Conservation (phyloP, 2,113 vertebrate species). For the Ranitomeya imitator region DNA sequence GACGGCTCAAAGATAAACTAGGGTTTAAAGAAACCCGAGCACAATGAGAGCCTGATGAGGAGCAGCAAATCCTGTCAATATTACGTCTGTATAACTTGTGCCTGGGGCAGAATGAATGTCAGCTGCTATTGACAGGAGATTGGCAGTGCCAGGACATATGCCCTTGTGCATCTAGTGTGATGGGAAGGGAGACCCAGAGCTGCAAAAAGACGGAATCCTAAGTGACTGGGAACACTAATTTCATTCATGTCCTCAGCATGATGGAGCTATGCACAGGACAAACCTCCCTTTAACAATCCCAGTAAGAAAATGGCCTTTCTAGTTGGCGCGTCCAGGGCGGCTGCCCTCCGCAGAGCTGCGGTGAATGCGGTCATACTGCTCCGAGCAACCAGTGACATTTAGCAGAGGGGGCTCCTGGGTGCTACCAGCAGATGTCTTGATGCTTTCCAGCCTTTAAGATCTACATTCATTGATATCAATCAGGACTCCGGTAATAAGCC, state of each 20-base stretch:
- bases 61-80: background rate
- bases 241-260: slow-evolving; percentile 34
- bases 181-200: slow-evolving; percentile 15
- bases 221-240: slow-evolving; percentile 13
- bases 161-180: slow-evolving; percentile 1
- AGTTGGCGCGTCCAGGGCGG: background rate
- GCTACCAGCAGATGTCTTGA: slow-evolving; percentile 6
- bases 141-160: slow-evolving; percentile 3
- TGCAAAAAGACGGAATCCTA: slow-evolving; percentile 3
- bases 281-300: slow-evolving; percentile 36
- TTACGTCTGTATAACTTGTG: background rate
- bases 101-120: background rate
- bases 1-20: background rate
- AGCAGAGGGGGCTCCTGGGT: slow-evolving; percentile 8
- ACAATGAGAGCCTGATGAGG: background rate
- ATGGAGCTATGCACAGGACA: slow-evolving; percentile 1
- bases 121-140: background rate
- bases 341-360: slow-evolving; percentile 12
- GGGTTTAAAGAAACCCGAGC: background rate
- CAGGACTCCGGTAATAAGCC: background rate
- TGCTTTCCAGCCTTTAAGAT: background rate
- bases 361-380: slow-evolving; percentile 35
- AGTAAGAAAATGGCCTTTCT: slow-evolving; percentile 24
- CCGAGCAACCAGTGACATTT: slow-evolving; percentile 36
- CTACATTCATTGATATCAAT: background rate